Evolutionary conservation across 2,113 vertebrate species (phyloP).

Genomic region (Microcebus tavaratra): DNA sequence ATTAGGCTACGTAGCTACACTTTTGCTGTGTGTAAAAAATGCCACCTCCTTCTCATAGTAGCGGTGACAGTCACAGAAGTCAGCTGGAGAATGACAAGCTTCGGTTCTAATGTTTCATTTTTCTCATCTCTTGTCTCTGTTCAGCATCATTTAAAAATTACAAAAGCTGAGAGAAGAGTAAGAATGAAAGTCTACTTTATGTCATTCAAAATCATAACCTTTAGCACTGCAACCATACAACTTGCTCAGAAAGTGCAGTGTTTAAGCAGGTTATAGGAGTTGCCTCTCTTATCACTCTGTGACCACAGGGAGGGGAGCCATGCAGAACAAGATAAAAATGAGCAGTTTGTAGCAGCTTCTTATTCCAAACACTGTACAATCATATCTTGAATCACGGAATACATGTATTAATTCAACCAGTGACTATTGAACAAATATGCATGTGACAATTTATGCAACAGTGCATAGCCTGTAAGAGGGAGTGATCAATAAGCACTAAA

Average conservation of each 20-base stretch:
- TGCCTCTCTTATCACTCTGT: neutral
- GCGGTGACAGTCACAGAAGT: neutral
- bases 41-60: too few relatives aligned
- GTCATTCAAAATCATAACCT: neutral
- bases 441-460: neutral
- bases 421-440: neutral
- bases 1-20: fast-evolving
- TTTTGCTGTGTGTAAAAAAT: neutral
- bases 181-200: neutral
- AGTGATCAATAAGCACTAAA: neutral
- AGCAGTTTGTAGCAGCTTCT: neutral
- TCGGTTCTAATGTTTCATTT: neutral
- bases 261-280: neutral
- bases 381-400: neutral
- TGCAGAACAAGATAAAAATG: fast-evolving
- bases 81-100: neutral
- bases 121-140: neutral
- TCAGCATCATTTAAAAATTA: neutral
- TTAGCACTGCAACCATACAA: neutral
- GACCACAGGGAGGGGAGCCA: neutral
- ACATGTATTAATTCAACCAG: neutral
- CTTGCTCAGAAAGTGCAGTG: neutral
- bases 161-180: neutral
- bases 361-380: neutral
- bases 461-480: neutral